phyloP scores from a whole-genome alignment of 2,888 invertebrate species.

The Azorinus chamasolen region DNA sequence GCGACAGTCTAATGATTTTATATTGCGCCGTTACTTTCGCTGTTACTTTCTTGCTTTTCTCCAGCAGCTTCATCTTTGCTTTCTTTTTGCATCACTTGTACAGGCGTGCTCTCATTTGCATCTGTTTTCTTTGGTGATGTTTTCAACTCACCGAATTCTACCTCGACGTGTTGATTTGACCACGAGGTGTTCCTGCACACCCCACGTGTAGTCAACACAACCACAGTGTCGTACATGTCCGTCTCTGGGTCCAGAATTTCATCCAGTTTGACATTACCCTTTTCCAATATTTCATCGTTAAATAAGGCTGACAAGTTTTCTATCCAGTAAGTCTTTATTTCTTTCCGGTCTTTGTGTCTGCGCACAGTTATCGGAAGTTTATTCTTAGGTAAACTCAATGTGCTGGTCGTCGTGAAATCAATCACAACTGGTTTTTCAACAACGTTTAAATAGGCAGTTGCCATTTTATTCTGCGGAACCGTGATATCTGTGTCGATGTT shows the following conservation, averaged over 20 bases:
- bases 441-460: slow-evolving; percentile 58
- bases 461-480: slow-evolving; percentile 58
- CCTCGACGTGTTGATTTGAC: slow-evolving; percentile 67
- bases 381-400: slow-evolving; percentile 55
- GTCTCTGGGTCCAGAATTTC: slow-evolving; percentile 6
- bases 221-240: slow-evolving; percentile 4
- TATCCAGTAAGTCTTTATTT: slow-evolving; percentile 52
- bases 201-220: slow-evolving; percentile 63
- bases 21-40: too few species aligned
- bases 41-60: too few species aligned
- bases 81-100: too few species aligned
- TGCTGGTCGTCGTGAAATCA: slow-evolving; percentile 66
- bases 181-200: slow-evolving; percentile 61
- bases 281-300: slow-evolving; percentile 29
- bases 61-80: too few species aligned
- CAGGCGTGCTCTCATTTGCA: too few species aligned
- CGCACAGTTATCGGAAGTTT: slow-evolving; percentile 61
- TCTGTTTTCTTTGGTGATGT: too few species aligned
- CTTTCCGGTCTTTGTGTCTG: slow-evolving; percentile 49
- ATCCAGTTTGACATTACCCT: slow-evolving; percentile 10
- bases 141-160: slow-evolving; percentile 16
- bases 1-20: too few species aligned
- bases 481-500: slow-evolving; percentile 65
- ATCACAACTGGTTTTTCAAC: slow-evolving; percentile 50
- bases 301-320: slow-evolving; percentile 54